Conservation (phyloP, 2,113 vertebrate species). For the Tragelaphus buxtoni region DNA sequence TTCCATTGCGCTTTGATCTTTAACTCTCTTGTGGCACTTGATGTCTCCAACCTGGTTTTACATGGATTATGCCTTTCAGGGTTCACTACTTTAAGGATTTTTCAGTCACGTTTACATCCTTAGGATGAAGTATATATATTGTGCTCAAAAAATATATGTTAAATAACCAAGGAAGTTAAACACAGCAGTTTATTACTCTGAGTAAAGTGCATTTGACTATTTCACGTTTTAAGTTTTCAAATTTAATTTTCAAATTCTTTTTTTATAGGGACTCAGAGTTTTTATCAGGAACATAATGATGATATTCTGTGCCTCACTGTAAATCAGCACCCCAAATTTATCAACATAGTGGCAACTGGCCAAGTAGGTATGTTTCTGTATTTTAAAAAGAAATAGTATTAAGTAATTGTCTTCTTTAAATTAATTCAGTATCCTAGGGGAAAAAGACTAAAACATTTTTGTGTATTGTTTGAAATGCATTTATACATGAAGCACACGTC, state of each 20-base stretch:
- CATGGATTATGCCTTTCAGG: background rate
- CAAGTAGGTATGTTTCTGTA: slow-evolving; percentile 99
- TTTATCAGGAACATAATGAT: slow-evolving; percentile 98
- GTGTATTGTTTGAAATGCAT: background rate
- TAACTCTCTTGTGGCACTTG: background rate
- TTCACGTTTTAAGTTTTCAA: background rate
- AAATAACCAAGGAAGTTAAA: background rate
- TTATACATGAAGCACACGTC: background rate
- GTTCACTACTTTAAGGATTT: background rate
- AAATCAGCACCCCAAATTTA: slow-evolving; percentile 99
- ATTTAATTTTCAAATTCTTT: slow-evolving; percentile 54
- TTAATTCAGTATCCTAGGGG: background rate
- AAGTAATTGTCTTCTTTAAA: slow-evolving; percentile 45
- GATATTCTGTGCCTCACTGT: slow-evolving; percentile 99
- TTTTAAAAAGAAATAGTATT: slow-evolving; percentile 72
- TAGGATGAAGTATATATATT: background rate
- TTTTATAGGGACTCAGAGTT: slow-evolving; percentile 93
- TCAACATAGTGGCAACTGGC: slow-evolving; percentile 99
- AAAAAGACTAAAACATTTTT: background rate
- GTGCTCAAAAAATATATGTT: background rate
- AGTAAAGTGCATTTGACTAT: background rate
- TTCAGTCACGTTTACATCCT: background rate
- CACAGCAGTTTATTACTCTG: background rate
- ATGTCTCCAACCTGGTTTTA: background rate
- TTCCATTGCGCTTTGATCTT: background rate